Conservation (phyloP, 2,113 vertebrate genomes). For the Platysternon megacephalum region DNA sequence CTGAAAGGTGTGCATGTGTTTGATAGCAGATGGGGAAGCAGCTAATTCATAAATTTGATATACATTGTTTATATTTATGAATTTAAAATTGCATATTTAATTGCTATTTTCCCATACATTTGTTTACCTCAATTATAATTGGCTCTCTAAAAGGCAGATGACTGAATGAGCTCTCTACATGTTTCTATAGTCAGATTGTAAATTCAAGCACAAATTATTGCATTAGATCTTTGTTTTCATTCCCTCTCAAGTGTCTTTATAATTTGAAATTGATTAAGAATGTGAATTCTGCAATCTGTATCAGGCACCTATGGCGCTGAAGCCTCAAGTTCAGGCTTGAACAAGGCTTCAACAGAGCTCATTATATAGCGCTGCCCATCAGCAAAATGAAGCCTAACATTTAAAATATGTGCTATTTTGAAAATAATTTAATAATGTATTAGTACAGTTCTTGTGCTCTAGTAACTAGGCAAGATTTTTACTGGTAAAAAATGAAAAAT, state of each 20-base stretch:
- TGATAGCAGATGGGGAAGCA: fast-evolving
- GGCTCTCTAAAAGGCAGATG: background rate
- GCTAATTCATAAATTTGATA: background rate
- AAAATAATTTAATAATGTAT: background rate
- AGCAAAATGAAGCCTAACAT: slow-evolving; percentile 1
- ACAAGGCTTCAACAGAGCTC: background rate
- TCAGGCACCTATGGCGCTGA: background rate
- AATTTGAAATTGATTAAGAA: background rate
- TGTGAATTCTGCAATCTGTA: background rate
- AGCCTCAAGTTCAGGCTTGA: background rate
- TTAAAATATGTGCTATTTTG: fast-evolving
- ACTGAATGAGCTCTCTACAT: fast-evolving
- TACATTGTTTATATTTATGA: background rate
- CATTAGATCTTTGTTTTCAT: background rate
- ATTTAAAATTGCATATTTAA: background rate
- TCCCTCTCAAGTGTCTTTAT: background rate
- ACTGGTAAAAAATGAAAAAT: background rate
- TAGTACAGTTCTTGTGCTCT: slow-evolving; percentile 26
- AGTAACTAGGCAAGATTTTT: background rate
- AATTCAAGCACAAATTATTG: background rate
- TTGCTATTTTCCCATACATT: background rate
- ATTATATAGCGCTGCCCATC: slow-evolving; percentile 29
- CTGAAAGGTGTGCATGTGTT: background rate
- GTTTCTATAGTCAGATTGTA: background rate
- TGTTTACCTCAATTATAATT: background rate